These are phyloP conservation scores for Microvelia longipes DNA, from an alignment of 1,140 invertebrate genomes.

Conservation along the genomic window DNA sequence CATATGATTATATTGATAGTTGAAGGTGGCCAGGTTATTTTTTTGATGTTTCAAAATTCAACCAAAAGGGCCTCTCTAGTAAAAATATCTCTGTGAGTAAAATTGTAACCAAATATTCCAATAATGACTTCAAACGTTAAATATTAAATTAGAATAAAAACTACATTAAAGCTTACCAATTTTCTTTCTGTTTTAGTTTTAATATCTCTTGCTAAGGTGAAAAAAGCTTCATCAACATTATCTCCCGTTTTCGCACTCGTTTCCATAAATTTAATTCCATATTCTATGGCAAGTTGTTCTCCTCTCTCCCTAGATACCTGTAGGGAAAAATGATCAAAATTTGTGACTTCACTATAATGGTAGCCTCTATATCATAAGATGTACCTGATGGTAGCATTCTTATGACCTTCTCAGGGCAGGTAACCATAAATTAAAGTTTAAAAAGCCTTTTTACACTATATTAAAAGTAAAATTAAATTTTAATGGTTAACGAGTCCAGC, in stretches of 20 bases:
- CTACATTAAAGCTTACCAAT: slow-evolving; percentile 46
- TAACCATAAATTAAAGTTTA: too few species aligned
- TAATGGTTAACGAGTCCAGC: too few species aligned
- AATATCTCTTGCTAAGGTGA: slow-evolving; percentile 81
- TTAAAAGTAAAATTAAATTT: too few species aligned
- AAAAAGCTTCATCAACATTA: slow-evolving; percentile 83
- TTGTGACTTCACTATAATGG: neutral
- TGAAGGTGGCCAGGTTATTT: too few species aligned
- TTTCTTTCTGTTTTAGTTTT: slow-evolving; percentile 92
- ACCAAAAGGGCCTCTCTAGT: too few species aligned
- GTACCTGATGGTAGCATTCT: neutral
- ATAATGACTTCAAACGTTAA: too few species aligned
- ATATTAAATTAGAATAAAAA: neutral
- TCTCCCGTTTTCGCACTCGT: slow-evolving; percentile 82
- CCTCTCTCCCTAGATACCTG: slow-evolving; percentile 49
- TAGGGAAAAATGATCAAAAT: slow-evolving; percentile 9
- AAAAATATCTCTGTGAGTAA: too few species aligned
- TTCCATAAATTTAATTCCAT: slow-evolving; percentile 87
- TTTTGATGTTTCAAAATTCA: too few species aligned
- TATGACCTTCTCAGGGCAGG: neutral
- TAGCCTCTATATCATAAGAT: too few species aligned
- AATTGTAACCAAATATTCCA: too few species aligned
- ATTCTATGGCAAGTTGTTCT: slow-evolving; percentile 69
- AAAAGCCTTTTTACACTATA: too few species aligned
- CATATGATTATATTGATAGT: too few species aligned